These are phyloP conservation scores for Lateolabrax maculatus DNA, from an alignment of 2,797 vertebrate genomes.

Conservation along the genomic window DNA sequence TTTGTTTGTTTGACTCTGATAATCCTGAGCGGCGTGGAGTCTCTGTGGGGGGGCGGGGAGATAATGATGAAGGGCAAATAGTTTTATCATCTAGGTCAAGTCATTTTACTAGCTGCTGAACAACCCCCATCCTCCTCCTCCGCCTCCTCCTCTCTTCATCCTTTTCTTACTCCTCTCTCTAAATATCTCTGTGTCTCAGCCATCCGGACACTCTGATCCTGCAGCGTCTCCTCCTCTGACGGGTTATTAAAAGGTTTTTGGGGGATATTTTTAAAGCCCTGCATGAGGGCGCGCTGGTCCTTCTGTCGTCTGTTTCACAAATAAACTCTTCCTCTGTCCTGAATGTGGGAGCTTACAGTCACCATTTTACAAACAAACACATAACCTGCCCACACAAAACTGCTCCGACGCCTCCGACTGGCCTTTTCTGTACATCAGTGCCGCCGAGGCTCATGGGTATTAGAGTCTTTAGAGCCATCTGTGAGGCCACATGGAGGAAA, in stretches of 20 bases:
- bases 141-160: neutral
- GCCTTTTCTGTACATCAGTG: too few species aligned
- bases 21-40: slow-evolving; percentile 8
- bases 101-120: slow-evolving; percentile 30
- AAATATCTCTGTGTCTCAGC: neutral
- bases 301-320: neutral
- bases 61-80: neutral
- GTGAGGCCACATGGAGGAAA: neutral
- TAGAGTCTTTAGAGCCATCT: neutral
- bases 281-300: neutral
- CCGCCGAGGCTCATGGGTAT: neutral
- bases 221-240: slow-evolving; percentile 19
- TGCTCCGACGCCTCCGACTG: too few species aligned
- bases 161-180: neutral
- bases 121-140: neutral
- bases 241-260: slow-evolving; percentile 1
- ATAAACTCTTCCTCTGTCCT: neutral
- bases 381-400: neutral
- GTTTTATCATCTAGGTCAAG: slow-evolving; percentile 26
- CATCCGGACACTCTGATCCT: slow-evolving; percentile 1
- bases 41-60: neutral
- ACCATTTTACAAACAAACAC: neutral
- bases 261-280: slow-evolving; percentile 4
- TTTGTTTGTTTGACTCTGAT: slow-evolving; percentile 15
- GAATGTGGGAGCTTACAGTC: neutral